Evolutionary conservation across 2,888 invertebrate species (phyloP), one percentile per base, ranked within the genome.

Genomic region (Phaedon cochleariae): DNA sequence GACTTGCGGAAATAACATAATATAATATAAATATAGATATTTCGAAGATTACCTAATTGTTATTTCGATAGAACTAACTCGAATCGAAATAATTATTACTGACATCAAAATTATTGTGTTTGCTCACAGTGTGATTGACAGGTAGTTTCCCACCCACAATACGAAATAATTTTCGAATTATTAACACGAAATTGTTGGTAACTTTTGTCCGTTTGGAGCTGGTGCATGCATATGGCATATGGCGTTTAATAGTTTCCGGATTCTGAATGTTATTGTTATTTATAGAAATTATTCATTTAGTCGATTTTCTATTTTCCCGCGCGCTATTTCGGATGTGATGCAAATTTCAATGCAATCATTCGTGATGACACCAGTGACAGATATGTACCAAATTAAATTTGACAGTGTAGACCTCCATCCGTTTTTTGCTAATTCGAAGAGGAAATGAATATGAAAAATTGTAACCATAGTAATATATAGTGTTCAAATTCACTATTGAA

Each of bases 91-190:
- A 34, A n/a, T 20, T 10, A 34, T 37, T 54, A 21, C 6, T 17
- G 22, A 34, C 10, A 15, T 7, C 18, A 1, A 55, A 21, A 17
- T 15, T 20, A 41, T 55, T n/a, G 12, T 12, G 15, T 54, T 34
- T 17, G 34, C 34, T 31, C 31, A 37, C 15, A 52, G 18, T 41
- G 55, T n/a, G 18, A 10, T 22, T 55, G 55, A 37, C 37, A 55
- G 55, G 41, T 15, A 22, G 41, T 37, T 55, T 37, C 41, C n/a
- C n/a, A 15, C 26, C 10, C 1, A 34, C 21, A 55, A 55, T 55
- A n/a, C 22, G 34, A 55, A 55, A 15, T 41, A 41, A 34, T 55
- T 55, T 41, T 15, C 15, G 41, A 55, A 41, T 55, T 15, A 15
- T 15, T n/a, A 2, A 15, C 12, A 4, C 34, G 31, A 34, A 34